Conservation (phyloP, 2,113 vertebrate genomes). For the Hypocryptadius cinnamomeus region DNA sequence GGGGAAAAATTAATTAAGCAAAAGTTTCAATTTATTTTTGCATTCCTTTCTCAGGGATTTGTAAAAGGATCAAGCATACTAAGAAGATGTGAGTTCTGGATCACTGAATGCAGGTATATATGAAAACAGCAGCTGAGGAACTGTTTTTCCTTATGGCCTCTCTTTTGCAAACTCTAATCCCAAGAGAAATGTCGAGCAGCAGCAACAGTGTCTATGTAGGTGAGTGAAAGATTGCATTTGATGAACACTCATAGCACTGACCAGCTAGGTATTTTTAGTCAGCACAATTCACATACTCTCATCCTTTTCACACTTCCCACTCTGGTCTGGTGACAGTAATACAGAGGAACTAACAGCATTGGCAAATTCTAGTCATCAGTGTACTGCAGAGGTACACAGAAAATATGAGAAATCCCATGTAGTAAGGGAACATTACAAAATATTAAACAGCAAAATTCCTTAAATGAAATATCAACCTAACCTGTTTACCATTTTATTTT, state of each 20-base stretch:
- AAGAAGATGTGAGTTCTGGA: neutral
- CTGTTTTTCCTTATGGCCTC: neutral
- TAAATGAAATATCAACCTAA: neutral
- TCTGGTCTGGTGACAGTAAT: neutral
- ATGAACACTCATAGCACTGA: neutral
- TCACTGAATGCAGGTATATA: neutral
- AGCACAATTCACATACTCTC: neutral
- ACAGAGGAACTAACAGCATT: neutral
- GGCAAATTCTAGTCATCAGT: neutral
- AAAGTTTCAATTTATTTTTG: neutral
- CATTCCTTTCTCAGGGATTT: neutral
- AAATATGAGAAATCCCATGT: neutral
- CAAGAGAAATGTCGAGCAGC: neutral
- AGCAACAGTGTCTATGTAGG: neutral
- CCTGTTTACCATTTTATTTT: neutral
- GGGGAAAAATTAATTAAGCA: neutral
- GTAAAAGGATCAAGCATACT: neutral
- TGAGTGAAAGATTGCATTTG: neutral
- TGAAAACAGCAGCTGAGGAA: neutral
- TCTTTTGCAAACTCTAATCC: neutral
- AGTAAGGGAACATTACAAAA: neutral
- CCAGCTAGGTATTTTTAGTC: neutral
- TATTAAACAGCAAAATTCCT: neutral
- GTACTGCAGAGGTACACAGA: neutral
- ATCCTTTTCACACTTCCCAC: neutral